phyloP scores from a whole-genome alignment of 2,797 vertebrate species.

The Astyanax mexicanus region DNA sequence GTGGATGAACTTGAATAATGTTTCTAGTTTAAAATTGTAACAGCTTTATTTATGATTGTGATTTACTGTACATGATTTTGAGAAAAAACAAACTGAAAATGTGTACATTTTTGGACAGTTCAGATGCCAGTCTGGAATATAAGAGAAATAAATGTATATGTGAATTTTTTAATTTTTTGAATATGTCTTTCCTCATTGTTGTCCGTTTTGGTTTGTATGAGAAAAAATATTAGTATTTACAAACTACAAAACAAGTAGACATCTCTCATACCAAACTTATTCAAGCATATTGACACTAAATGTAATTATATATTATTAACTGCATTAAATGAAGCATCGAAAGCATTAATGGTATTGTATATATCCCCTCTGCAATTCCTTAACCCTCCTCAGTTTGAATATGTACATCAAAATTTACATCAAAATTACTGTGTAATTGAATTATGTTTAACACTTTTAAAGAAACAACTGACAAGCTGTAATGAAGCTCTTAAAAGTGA shows the following conservation, averaged over 20 bases:
- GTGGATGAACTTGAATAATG: conserved; percentile 63
- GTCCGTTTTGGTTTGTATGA: background rate
- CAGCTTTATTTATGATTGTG: conserved; percentile 74
- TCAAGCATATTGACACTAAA: too few species aligned
- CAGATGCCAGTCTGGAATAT: conserved; percentile 68
- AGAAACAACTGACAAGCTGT: background rate
- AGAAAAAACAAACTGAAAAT: conserved; percentile 47
- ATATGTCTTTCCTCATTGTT: conserved; percentile 30
- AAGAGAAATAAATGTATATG: conserved; percentile 73
- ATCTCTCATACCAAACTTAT: too few species aligned
- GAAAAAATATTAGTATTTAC: too few species aligned
- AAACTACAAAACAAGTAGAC: too few species aligned
- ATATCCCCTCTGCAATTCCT: too few species aligned
- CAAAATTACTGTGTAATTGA: too few species aligned
- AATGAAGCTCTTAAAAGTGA: background rate
- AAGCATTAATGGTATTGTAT: too few species aligned
- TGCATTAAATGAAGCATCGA: too few species aligned
- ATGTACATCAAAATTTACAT: too few species aligned
- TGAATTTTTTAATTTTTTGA: conserved; percentile 64
- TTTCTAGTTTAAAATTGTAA: conserved; percentile 65
- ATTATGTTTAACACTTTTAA: too few species aligned
- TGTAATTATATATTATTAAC: too few species aligned
- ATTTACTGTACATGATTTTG: conserved; percentile 73
- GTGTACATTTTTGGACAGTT: conserved; percentile 71
- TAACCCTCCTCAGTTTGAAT: too few species aligned